A percentile compares a stretch with the other conserved stretches of the same genome.
phyloP scores from a whole-genome alignment of 2,797 vertebrate species.

The Enteromius fasciolatus region DNA sequence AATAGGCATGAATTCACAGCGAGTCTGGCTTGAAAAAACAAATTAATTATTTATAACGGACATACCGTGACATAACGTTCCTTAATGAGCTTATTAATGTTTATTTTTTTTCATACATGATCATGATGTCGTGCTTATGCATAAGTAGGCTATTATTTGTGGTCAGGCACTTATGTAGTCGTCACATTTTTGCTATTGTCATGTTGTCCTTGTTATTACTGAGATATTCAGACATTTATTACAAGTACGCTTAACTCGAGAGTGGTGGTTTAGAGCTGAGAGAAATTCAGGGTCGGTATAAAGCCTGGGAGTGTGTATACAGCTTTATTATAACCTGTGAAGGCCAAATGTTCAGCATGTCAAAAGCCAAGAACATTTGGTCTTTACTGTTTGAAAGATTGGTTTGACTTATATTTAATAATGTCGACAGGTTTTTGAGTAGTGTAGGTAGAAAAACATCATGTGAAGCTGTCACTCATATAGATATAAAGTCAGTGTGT shows the following conservation, averaged over 20 bases:
- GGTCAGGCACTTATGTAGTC: neutral
- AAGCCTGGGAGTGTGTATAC: neutral
- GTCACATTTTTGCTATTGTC: neutral
- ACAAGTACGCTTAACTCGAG: constrained; percentile 32
- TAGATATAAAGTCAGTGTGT: neutral
- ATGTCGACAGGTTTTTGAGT: neutral
- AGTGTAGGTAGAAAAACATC: constrained; percentile 5
- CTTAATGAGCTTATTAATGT: neutral
- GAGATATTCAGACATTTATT: neutral
- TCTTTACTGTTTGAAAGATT: neutral
- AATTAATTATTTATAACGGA: constrained; percentile 13
- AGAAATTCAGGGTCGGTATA: constrained; percentile 33
- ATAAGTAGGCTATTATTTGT: neutral
- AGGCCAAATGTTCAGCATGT: neutral
- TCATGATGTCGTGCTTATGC: neutral
- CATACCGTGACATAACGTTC: neutral
- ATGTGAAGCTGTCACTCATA: neutral
- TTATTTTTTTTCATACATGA: neutral
- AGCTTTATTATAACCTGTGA: neutral
- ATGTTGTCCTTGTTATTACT: constrained; percentile 15
- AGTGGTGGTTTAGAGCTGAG: constrained; percentile 3
- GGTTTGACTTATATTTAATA: neutral
- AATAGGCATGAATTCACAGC: neutral
- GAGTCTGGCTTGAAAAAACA: neutral
- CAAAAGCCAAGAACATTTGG: neutral